Evolutionary conservation across 2,888 invertebrate species (phyloP), one percentile per base, ranked within the genome.

Genomic region (Megaustenia siamemsis): DNA sequence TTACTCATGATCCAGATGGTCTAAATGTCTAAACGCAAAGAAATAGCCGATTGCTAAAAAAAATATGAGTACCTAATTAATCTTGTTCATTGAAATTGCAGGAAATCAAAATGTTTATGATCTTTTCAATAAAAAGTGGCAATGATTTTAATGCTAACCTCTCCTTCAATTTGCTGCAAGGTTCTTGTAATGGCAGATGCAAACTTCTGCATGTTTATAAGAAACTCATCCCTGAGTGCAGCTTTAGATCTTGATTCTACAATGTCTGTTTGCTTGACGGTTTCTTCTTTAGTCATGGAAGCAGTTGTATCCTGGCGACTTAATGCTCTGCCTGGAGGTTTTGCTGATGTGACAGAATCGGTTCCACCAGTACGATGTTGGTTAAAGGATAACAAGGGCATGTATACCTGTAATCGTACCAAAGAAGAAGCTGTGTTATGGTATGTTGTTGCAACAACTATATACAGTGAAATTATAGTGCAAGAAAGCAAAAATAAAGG

Each of bases 91-190:
- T n/a, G n/a, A n/a, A n/a, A n/a, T n/a, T n/a, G n/a, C n/a, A n/a
- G n/a, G n/a, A n/a, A n/a, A n/a, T n/a, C n/a, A n/a, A n/a, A 63
- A 18, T 28, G 43, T 10, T 71, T n/a, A 3, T 21, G 8, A n/a
- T 71, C 5, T 71, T 3, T 45, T 40, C 18, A 43, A n/a, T 28
- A 45, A 6, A 18, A 73, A 28, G 28, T 32, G 15, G 15, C 21
- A 45, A 49, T 56, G 1, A 56, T 56, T 5, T 56, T n/a, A 2
- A 40, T 43, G n/a, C 66, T 76, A 24, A 85, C 85, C 87, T 96
- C 96, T n/a, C 96, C 96, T 92, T 96, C 96, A 12, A 96, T 95
- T 91, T 97, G 96, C 87, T 96, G 96, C 88, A 96, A 95, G 0
- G 96, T 96, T 95, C 97, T 95, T 6, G 94, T 94, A 24, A 96